Conservation (phyloP, 2,797 vertebrate species). For the Sebastes diaconus region DNA sequence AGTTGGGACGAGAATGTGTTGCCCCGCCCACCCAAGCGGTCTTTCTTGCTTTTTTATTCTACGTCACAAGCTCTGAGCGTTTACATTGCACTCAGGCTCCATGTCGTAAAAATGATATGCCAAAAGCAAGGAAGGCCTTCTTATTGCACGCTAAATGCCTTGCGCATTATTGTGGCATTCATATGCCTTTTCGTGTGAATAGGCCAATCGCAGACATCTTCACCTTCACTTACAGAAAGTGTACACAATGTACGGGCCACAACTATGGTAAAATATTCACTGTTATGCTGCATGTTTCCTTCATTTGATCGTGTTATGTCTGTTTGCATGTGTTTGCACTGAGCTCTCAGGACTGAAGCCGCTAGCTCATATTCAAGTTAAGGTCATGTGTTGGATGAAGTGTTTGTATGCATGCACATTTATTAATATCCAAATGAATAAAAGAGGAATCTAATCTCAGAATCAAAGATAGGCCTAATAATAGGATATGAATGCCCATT, state of each 20-base stretch:
- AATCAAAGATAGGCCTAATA: background rate
- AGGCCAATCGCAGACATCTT: too few relatives aligned
- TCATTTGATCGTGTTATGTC: background rate
- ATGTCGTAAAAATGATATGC: too few relatives aligned
- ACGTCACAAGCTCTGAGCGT: too few relatives aligned
- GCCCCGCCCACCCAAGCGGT: too few relatives aligned
- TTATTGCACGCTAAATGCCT: too few relatives aligned
- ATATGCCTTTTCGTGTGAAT: too few relatives aligned
- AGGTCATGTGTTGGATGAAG: background rate
- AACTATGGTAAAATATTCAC: background rate
- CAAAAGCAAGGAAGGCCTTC: too few relatives aligned
- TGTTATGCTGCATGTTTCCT: background rate
- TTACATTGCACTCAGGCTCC: too few relatives aligned
- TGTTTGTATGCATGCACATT: background rate
- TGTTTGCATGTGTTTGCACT: background rate
- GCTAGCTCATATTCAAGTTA: background rate
- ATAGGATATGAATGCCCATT: background rate
- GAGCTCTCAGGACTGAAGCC: background rate
- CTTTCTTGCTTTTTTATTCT: too few relatives aligned
- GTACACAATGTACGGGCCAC: background rate
- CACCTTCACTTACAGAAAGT: background rate
- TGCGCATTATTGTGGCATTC: too few relatives aligned
- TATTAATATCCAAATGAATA: background rate
- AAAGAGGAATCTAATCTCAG: background rate
- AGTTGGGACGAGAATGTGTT: too few relatives aligned